Conservation (phyloP, 2,888 invertebrate species). For the Caenorhabditis imperialis region DNA sequence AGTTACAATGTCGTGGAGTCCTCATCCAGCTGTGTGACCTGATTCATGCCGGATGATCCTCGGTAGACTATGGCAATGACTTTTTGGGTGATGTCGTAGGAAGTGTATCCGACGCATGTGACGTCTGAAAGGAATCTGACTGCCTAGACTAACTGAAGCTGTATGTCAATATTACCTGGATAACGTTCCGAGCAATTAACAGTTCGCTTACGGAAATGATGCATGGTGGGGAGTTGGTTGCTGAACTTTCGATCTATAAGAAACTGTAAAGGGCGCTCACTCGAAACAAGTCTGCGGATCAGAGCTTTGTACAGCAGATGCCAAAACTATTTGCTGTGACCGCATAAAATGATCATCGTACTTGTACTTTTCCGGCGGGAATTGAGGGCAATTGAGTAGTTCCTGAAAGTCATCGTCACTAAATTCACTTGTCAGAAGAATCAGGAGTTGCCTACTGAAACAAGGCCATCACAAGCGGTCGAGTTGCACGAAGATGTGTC, state of each 20-base stretch:
- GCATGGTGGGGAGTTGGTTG: no score
- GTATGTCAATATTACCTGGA: no score
- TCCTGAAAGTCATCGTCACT: background rate
- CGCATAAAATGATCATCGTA: slow-evolving; percentile 42
- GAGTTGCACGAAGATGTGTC: slow-evolving; percentile 14
- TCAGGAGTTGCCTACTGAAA: slow-evolving; percentile 4
- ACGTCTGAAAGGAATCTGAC: no score
- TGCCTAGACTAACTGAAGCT: no score
- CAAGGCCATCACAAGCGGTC: slow-evolving; percentile 1
- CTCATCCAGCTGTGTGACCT: slow-evolving; percentile 5
- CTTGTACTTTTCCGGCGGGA: slow-evolving; percentile 4
- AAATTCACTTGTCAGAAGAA: background rate
- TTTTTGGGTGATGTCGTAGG: slow-evolving; percentile 23
- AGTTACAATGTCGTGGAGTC: slow-evolving; percentile 13
- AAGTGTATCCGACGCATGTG: slow-evolving; percentile 36
- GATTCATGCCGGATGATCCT: slow-evolving; percentile 44
- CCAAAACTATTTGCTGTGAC: slow-evolving; percentile 7
- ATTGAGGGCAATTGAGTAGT: slow-evolving; percentile 19
- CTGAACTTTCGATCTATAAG: no score
- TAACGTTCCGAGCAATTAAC: no score
- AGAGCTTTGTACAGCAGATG: slow-evolving; percentile 29
- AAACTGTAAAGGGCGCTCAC: no score
- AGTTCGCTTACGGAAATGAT: no score
- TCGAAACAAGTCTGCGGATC: slow-evolving; percentile 28
- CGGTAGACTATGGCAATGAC: slow-evolving; percentile 34